Percentiles rank a stretch among this genome's conserved stretches.
Conservation (phyloP, 2,113 vertebrate species). For the Anarhynchus alexandrinus region DNA sequence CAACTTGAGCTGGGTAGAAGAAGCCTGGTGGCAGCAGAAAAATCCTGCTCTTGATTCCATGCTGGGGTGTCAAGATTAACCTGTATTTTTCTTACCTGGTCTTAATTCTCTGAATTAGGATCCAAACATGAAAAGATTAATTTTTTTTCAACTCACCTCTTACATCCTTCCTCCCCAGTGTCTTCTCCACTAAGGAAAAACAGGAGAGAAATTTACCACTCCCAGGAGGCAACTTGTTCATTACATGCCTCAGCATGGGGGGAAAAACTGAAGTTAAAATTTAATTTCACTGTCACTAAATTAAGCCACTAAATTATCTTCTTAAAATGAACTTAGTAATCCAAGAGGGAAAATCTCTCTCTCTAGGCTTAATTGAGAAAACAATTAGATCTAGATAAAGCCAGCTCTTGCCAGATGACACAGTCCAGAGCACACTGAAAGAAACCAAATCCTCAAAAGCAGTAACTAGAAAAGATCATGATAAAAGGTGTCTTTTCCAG, state of each 20-base stretch:
- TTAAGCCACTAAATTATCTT: conserved; percentile 26
- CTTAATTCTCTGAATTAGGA: background rate
- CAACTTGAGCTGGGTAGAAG: background rate
- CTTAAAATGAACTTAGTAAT: conserved; percentile 29
- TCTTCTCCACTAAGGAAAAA: background rate
- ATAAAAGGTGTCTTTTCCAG: background rate
- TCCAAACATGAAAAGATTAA: background rate
- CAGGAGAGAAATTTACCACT: background rate
- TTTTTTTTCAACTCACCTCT: background rate
- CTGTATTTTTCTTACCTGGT: background rate
- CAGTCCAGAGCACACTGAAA: conserved; percentile 8
- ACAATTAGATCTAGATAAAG: conserved; percentile 25
- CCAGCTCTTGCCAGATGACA: conserved; percentile 9
- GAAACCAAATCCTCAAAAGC: conserved; percentile 30
- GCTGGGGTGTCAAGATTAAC: background rate
- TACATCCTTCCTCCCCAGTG: background rate
- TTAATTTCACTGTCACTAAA: conserved; percentile 48
- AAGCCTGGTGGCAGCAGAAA: background rate
- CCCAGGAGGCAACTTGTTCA: background rate
- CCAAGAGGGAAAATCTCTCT: conserved; percentile 53
- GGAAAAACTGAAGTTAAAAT: background rate
- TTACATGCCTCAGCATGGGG: background rate
- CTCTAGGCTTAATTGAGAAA: conserved; percentile 57
- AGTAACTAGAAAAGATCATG: background rate
- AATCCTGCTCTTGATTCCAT: background rate